phyloP scores from a whole-genome alignment of 2,888 invertebrate species.

The Lasius fuliginosus region DNA sequence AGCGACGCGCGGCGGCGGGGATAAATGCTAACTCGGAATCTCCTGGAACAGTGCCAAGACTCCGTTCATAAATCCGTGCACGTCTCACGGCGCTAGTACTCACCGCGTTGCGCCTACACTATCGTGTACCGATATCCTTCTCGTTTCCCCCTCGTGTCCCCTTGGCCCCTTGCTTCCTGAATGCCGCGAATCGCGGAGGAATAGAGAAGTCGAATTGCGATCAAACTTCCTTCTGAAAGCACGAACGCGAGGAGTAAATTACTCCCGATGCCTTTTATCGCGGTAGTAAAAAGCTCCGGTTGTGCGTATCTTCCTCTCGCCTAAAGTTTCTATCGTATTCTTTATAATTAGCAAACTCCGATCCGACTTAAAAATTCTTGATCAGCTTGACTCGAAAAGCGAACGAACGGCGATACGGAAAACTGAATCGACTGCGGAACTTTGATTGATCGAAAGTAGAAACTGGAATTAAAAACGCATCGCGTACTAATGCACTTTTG shows the following conservation, averaged over 20 bases:
- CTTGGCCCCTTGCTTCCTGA: conserved; percentile 19
- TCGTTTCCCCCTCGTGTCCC: conserved; percentile 6
- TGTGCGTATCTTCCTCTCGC: conserved; percentile 19
- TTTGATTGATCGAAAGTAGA: conserved; percentile 2
- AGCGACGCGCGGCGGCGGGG: conserved; percentile 68
- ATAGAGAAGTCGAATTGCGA: conserved; percentile 39
- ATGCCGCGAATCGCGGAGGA: conserved; percentile 23
- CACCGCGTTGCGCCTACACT: conserved; percentile 70
- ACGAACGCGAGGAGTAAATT: conserved; percentile 29
- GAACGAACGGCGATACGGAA: not conserved
- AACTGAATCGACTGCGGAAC: not conserved
- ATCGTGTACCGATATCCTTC: conserved; percentile 52
- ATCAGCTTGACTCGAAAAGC: conserved; percentile 1
- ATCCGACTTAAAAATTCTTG: conserved; percentile 17
- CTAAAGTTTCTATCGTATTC: conserved; percentile 2
- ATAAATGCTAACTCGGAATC: conserved; percentile 80
- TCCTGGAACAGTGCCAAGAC: conserved; percentile 80
- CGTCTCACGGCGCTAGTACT: conserved; percentile 78
- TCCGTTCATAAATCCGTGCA: conserved; percentile 82
- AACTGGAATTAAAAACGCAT: conserved; percentile 39
- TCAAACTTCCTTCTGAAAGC: conserved; percentile 48
- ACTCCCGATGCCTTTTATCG: conserved; percentile 36
- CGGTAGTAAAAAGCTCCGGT: not conserved
- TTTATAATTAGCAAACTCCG: conserved; percentile 36
- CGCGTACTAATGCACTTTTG: conserved; percentile 16